Evolutionary conservation across 2,888 invertebrate genomes (phyloP).

Genomic region (Podabrus alpinus): DNA sequence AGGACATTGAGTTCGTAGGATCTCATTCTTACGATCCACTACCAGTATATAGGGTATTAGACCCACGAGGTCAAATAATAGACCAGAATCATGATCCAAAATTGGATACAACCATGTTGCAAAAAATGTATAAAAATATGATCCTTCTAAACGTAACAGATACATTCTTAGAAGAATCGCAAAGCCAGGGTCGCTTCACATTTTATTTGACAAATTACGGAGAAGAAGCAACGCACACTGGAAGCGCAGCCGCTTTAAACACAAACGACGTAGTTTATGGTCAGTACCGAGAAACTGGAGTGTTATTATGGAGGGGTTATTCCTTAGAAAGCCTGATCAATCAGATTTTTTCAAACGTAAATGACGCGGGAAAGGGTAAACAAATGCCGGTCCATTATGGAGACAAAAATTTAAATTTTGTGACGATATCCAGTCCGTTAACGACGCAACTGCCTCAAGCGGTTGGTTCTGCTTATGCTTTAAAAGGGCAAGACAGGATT

Average conservation of each 20-base stretch:
- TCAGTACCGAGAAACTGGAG: constrained; percentile 95
- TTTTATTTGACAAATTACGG: constrained; percentile 99
- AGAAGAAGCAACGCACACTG: constrained; percentile 95
- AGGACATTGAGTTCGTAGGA: constrained; percentile 63
- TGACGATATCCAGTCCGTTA: constrained; percentile 95
- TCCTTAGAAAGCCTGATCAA: constrained; percentile 84
- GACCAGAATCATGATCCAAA: constrained; percentile 64
- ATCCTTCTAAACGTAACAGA: constrained; percentile 89
- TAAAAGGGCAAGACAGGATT: constrained; percentile 73
- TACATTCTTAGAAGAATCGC: constrained; percentile 94
- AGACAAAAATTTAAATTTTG: constrained; percentile 79
- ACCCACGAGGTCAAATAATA: constrained; percentile 68
- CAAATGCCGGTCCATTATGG: constrained; percentile 99
- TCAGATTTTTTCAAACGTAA: constrained; percentile 91
- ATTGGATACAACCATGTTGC: constrained; percentile 69
- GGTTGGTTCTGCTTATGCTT: constrained; percentile 93
- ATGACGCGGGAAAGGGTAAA: constrained; percentile 84
- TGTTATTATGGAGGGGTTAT: constrained; percentile 90
- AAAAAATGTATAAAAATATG: constrained; percentile 95
- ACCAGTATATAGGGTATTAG: constrained; percentile 77
- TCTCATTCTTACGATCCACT: constrained; percentile 63
- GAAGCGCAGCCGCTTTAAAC: constrained; percentile 88
- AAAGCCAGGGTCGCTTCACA: constrained; percentile 85
- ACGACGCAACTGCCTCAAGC: constrained; percentile 96
- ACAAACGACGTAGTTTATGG: constrained; percentile 87